A percentile compares a stretch with the other conserved stretches of the same genome.
phyloP scores from a whole-genome alignment of 2,797 vertebrate genomes.

The Potorous gilbertii region DNA sequence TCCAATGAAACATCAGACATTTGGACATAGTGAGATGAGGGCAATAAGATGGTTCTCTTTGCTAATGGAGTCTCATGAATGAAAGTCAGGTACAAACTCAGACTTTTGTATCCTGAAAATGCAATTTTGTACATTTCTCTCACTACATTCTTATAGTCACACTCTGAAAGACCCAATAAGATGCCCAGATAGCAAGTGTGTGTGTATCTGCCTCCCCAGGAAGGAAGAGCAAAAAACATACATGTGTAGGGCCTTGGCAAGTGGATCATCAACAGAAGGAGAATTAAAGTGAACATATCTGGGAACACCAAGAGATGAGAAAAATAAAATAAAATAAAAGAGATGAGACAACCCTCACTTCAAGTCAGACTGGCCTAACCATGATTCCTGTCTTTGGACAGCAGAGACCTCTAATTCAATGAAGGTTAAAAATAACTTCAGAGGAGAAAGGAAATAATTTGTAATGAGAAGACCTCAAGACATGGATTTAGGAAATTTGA shows the following conservation, averaged over 20 bases:
- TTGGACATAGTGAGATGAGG: not conserved
- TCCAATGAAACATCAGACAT: not conserved
- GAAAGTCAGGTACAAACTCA: not conserved
- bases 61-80: not conserved
- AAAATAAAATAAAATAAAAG: too few species aligned
- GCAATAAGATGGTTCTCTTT: not conserved
- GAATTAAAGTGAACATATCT: not conserved
- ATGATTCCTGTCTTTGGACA: not conserved
- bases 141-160: not conserved
- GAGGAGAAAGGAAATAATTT: not conserved
- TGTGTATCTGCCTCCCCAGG: not conserved
- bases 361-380: not conserved
- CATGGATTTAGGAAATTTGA: not conserved
- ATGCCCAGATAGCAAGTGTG: not conserved
- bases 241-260: not conserved
- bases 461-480: not conserved
- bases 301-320: not conserved
- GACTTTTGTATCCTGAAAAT: not conserved
- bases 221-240: not conserved
- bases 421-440: not conserved
- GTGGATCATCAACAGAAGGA: not conserved
- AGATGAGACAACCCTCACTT: not conserved
- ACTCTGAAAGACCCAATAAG: not conserved
- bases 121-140: slow-evolving; percentile 34
- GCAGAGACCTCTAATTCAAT: not conserved